Evolutionary conservation across 1,140 invertebrate species (phyloP).

Genomic region (Drosophila ironensis): DNA sequence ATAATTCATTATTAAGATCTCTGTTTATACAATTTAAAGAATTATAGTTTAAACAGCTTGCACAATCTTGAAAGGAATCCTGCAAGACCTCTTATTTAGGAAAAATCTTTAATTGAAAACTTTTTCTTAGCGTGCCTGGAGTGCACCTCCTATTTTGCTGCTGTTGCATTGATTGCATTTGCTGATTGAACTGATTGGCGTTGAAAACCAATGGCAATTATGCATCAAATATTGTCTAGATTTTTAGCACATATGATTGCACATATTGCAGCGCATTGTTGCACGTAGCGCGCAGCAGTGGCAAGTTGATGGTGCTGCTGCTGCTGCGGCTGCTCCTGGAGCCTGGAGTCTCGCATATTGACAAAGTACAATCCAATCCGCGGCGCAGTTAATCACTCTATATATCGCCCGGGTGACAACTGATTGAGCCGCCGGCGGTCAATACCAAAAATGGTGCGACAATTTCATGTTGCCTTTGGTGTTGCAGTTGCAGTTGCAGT

Average conservation of each 20-base stretch:
- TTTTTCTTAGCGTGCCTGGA: background rate
- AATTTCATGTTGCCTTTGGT: constrained; percentile 60
- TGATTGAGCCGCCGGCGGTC: constrained; percentile 74
- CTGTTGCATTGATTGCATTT: constrained; percentile 47
- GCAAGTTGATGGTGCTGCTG: constrained; percentile 7
- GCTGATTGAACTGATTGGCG: constrained; percentile 74
- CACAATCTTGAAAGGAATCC: too few relatives aligned
- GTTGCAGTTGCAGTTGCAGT: constrained; percentile 40
- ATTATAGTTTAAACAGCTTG: too few relatives aligned
- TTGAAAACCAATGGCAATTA: constrained; percentile 61
- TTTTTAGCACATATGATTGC: constrained; percentile 65
- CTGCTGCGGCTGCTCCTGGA: constrained; percentile 6
- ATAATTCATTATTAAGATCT: too few relatives aligned
- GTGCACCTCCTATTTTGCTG: too few relatives aligned
- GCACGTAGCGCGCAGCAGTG: constrained; percentile 43
- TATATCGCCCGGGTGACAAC: constrained; percentile 76
- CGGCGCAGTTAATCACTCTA: constrained; percentile 74
- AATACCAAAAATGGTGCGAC: constrained; percentile 77
- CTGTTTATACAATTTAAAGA: too few relatives aligned
- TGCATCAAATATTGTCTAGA: constrained; percentile 72
- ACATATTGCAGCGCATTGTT: constrained; percentile 36
- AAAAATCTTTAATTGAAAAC: background rate
- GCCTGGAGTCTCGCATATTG: background rate
- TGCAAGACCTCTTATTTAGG: too few relatives aligned
- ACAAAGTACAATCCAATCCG: constrained; percentile 54